Percentiles rank a stretch among this genome's conserved stretches.
These are phyloP conservation scores for Drosophila chauvacae DNA, from an alignment of 1,140 invertebrate genomes.

Conservation along the genomic window DNA sequence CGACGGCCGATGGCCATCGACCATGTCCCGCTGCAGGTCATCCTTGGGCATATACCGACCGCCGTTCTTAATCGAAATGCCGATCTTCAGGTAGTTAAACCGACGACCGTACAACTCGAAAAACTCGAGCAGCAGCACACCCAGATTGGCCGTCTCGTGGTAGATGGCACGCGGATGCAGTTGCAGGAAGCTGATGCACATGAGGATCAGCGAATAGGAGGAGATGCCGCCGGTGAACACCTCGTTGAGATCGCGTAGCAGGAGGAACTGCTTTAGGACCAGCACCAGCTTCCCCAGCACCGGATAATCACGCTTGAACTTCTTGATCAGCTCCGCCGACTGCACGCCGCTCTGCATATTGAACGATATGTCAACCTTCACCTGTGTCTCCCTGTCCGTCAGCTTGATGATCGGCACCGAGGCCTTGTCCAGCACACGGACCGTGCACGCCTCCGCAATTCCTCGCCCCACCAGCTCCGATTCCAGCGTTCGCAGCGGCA, in stretches of 20 bases:
- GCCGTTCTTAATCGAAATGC: conserved; percentile 96
- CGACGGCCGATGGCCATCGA: conserved; percentile 96
- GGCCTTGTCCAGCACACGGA: conserved; percentile 98
- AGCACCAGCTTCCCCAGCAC: conserved; percentile 96
- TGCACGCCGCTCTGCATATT: conserved; percentile 98
- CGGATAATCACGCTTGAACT: conserved; percentile 92
- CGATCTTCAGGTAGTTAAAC: conserved; percentile 98
- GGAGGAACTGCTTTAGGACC: conserved; percentile 98
- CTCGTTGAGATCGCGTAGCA: conserved; percentile 98
- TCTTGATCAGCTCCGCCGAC: conserved; percentile 97
- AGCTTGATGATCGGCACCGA: conserved; percentile 99
- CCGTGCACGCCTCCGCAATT: conserved; percentile 93
- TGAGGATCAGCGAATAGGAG: conserved; percentile 98
- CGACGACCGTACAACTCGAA: conserved; percentile 98
- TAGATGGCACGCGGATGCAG: conserved; percentile 87
- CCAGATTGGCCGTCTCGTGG: conserved; percentile 91
- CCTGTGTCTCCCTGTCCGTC: conserved; percentile 96
- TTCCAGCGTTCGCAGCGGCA: conserved; percentile 95
- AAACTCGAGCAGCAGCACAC: conserved; percentile 98
- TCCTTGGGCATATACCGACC: conserved; percentile 98
- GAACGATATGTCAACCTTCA: conserved; percentile 98
- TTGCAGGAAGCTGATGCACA: conserved; percentile 99
- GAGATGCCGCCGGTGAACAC: conserved; percentile 99
- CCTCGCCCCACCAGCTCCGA: conserved; percentile 94
- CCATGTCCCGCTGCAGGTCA: conserved; percentile 95